Evolutionary conservation across 2,888 invertebrate species (phyloP).

Genomic region (Amphiduros pacificus): DNA sequence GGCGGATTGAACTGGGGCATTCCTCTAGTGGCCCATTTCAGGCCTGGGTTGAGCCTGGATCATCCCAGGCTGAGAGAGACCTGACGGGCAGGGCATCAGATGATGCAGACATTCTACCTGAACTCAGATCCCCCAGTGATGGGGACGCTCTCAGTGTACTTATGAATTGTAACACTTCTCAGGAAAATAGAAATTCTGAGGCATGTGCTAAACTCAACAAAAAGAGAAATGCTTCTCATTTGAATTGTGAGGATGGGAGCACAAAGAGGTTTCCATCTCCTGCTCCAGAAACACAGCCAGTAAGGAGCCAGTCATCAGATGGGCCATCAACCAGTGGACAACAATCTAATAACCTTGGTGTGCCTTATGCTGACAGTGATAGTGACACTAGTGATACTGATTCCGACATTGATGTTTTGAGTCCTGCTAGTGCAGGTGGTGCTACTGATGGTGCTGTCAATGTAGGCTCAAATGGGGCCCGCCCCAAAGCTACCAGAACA

Average conservation of each 20-base stretch:
- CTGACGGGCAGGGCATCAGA: background rate
- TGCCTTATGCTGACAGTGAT: background rate
- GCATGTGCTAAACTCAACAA: too few species aligned
- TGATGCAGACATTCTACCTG: background rate
- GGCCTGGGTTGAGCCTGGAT: background rate
- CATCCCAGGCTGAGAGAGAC: background rate
- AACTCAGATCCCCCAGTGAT: background rate
- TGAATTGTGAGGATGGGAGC: background rate
- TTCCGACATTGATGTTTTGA: constrained; percentile 18
- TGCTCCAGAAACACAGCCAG: background rate
- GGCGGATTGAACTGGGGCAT: too few species aligned
- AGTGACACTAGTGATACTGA: constrained; percentile 1
- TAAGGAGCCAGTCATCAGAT: too few species aligned
- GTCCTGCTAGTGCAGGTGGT: constrained; percentile 3
- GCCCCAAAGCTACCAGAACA: too few species aligned
- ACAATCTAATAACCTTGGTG: background rate
- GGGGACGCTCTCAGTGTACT: background rate
- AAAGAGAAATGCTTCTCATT: background rate
- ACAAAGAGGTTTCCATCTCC: background rate
- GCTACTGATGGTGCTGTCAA: background rate
- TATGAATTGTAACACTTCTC: too few species aligned
- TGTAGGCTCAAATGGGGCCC: background rate
- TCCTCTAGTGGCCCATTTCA: background rate
- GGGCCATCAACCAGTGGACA: background rate
- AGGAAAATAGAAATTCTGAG: background rate